Percentiles rank a stretch among this genome's conserved stretches.
phyloP scores from a whole-genome alignment of 2,888 invertebrate species.

The Euplexia lucipara region DNA sequence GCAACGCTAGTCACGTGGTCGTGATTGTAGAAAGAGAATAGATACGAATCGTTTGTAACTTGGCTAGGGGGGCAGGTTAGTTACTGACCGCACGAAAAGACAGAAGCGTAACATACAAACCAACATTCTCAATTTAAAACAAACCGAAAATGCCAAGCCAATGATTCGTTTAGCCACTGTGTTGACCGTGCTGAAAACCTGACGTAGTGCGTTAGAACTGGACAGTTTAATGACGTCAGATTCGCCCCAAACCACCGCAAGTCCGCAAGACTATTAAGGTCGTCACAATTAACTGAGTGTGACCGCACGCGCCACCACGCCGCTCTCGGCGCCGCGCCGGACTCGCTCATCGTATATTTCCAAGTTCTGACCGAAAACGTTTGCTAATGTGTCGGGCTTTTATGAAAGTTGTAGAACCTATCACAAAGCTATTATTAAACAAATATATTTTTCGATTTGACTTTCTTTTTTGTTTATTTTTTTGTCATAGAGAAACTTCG shows the following conservation, averaged over 20 bases:
- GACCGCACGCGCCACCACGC: conserved; percentile 8
- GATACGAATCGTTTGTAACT: too few relatives aligned
- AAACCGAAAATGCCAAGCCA: background rate
- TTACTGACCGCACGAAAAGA: too few relatives aligned
- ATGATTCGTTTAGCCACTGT: background rate
- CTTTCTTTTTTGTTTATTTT: too few relatives aligned
- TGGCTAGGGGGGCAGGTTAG: too few relatives aligned
- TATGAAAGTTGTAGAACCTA: too few relatives aligned
- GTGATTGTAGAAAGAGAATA: too few relatives aligned
- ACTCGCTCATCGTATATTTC: conserved; percentile 40
- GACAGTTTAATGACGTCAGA: background rate
- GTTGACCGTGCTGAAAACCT: background rate
- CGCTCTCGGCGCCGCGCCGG: too few relatives aligned
- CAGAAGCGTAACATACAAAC: too few relatives aligned
- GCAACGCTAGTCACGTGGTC: too few relatives aligned
- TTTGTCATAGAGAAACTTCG: too few relatives aligned
- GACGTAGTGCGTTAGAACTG: background rate
- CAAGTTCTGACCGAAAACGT: conserved; percentile 24
- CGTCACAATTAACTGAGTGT: conserved; percentile 24
- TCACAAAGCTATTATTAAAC: too few relatives aligned
- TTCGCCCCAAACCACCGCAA: background rate
- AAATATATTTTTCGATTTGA: too few relatives aligned
- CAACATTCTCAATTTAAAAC: background rate
- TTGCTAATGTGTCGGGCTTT: conserved; percentile 36
- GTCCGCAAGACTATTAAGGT: conserved; percentile 41